Percentiles rank a stretch among this genome's conserved stretches.
phyloP scores from a whole-genome alignment of 2,113 vertebrate species.

The Tetraodon nigroviridis region DNA sequence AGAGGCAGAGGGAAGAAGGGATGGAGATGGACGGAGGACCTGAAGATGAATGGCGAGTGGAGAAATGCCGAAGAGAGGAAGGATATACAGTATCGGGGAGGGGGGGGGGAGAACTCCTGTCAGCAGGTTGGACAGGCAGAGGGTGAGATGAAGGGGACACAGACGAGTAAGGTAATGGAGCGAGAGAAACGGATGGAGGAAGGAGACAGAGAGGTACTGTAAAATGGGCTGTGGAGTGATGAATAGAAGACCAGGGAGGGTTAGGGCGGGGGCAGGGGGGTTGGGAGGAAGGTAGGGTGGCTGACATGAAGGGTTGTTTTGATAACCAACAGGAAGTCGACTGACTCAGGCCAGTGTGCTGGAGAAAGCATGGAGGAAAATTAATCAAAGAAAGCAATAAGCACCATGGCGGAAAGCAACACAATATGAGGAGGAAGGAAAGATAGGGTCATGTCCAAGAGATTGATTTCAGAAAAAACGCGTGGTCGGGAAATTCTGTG shows the following conservation, averaged over 20 bases:
- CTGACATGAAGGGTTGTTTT: constrained; percentile 67
- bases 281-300: constrained; percentile 56
- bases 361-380: constrained; percentile 48
- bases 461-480: constrained; percentile 41
- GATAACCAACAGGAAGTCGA: constrained; percentile 67
- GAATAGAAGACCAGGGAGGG: constrained; percentile 57
- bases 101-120: constrained; percentile 61
- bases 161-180: constrained; percentile 64
- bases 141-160: constrained; percentile 60
- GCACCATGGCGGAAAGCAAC: constrained; percentile 43
- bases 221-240: constrained; percentile 62
- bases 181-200: constrained; percentile 59
- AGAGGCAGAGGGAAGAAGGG: constrained; percentile 32
- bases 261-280: constrained; percentile 14
- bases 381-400: constrained; percentile 67
- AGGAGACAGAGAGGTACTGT: constrained; percentile 62
- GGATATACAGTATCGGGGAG: constrained; percentile 59
- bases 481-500: no score
- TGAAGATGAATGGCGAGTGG: constrained; percentile 58
- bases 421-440: constrained; percentile 58
- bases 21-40: constrained; percentile 56
- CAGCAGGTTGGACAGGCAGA: constrained; percentile 63
- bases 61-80: constrained; percentile 52
- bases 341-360: constrained; percentile 57
- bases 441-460: constrained; percentile 44